phyloP scores from a whole-genome alignment of 2,888 invertebrate genomes.

The Callyntrura sp. region DNA sequence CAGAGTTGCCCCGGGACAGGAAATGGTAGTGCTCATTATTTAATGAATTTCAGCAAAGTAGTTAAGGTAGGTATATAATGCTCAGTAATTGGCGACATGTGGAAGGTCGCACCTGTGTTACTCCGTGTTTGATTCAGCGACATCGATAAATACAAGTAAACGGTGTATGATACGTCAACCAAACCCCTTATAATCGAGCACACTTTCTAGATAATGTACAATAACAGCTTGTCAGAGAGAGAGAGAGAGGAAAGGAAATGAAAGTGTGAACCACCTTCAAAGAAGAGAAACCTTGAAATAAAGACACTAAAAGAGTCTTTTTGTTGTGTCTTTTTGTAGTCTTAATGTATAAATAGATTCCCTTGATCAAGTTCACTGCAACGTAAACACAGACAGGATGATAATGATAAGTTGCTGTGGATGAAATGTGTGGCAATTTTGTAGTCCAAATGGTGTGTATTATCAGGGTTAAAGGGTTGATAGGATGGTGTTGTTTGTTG shows the following conservation, averaged over 20 bases:
- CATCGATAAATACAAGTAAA: constrained; percentile 22
- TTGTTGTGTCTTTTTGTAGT: neutral
- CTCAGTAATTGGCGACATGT: constrained; percentile 25
- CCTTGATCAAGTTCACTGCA: constrained; percentile 48
- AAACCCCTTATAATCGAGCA: constrained; percentile 29
- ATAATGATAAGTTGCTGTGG: no score
- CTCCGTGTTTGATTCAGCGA: constrained; percentile 1
- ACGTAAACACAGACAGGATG: neutral
- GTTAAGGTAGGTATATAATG: constrained; percentile 10
- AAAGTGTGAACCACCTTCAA: constrained; percentile 69
- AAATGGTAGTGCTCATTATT: constrained; percentile 23
- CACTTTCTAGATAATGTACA: constrained; percentile 67
- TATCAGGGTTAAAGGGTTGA: no score
- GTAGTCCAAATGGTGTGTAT: no score
- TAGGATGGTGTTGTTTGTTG: no score
- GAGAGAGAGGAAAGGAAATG: constrained; percentile 22
- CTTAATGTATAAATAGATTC: constrained; percentile 25
- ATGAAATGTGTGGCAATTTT: no score
- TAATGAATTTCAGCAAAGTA: neutral
- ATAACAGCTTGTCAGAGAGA: constrained; percentile 38
- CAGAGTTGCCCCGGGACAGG: neutral
- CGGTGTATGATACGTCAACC: neutral
- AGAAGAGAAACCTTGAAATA: constrained; percentile 63
- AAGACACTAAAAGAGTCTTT: neutral
- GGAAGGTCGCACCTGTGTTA: constrained; percentile 52